Base-by-base conservation (phyloP, 2,113 vertebrate species). In the Chelonoidis abingdonii region DNA sequence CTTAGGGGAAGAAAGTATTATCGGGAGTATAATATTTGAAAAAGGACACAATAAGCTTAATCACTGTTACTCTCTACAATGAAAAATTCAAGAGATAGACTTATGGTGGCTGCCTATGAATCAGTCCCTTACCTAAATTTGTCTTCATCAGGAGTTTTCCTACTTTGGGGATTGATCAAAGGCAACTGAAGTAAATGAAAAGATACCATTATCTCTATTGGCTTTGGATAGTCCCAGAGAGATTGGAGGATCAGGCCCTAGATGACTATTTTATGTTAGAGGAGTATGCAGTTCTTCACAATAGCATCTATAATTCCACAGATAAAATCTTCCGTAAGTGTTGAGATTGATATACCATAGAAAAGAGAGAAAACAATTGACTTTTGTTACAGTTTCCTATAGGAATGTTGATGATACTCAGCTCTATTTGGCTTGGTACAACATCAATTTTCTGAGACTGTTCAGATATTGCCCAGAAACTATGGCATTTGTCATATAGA, bases 171-270 rank as follows among this genome's bases (percentile, higher is more conserved):
- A 79, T 86, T 24, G 72, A 75, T 75, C 72, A 75, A 22, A 75
- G 38, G 17, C 35, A 21, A 38, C 65, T 38, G 16, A 72, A 38
- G 10, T 76, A 44, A 76, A 76, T 44, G 22, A 76, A 76, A 76
- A 44, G 75, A 41, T 41, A 27, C 38, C 41, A 76, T 6, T 76
- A 41, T 44, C 24, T 76, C 24, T 13, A 14, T 25, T 22, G 41
- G 38, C 72, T 92, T 92, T 50, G 92, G 78, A 96, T 96, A 96
- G 92, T 97, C 96, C 94, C 95, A 97, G 81, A 89, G 94, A 92
- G 84, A 52, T 79, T 92, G 22, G 5, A 69, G 69, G 53, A 95
- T 93, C 31, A 83, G 91, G 94, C n/a, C 35, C 88, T 54, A 90
- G 19, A 38, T 38, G 65, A 69, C 65, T 38, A 69, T 38, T 69